Conservation (phyloP, 2,113 vertebrate species). For the Chaenocephalus aceratus region DNA sequence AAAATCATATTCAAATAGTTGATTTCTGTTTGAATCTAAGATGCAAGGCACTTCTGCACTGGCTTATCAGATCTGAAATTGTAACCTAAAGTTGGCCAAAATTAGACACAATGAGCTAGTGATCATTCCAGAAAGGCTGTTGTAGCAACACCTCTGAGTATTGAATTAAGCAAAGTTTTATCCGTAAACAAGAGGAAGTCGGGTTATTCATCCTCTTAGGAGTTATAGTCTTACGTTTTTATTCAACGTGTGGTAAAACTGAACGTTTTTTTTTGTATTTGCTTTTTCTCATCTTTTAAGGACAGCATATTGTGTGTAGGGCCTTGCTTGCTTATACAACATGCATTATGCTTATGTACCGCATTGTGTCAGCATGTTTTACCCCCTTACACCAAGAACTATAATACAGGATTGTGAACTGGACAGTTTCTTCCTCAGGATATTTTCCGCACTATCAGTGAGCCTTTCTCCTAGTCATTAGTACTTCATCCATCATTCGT, state of each 20-base stretch:
- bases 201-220: background rate
- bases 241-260: background rate
- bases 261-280: background rate
- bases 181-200: background rate
- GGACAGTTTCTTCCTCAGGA: slow-evolving; percentile 2
- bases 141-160: background rate
- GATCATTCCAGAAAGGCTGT: background rate
- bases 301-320: background rate
- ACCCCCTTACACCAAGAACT: background rate
- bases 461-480: background rate
- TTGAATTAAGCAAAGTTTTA: background rate
- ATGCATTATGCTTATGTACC: background rate
- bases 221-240: background rate
- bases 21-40: too few relatives aligned
- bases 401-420: background rate
- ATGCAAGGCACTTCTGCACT: too few relatives aligned
- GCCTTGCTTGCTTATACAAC: background rate
- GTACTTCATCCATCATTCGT: slow-evolving; percentile 20
- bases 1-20: too few relatives aligned
- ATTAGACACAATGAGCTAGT: background rate
- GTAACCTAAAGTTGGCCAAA: background rate
- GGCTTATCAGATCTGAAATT: too few relatives aligned
- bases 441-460: background rate
- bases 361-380: slow-evolving; percentile 17
- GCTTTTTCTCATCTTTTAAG: background rate